Evolutionary conservation across 1,140 invertebrate species (phyloP).

Genomic region (Planococcus citri): DNA sequence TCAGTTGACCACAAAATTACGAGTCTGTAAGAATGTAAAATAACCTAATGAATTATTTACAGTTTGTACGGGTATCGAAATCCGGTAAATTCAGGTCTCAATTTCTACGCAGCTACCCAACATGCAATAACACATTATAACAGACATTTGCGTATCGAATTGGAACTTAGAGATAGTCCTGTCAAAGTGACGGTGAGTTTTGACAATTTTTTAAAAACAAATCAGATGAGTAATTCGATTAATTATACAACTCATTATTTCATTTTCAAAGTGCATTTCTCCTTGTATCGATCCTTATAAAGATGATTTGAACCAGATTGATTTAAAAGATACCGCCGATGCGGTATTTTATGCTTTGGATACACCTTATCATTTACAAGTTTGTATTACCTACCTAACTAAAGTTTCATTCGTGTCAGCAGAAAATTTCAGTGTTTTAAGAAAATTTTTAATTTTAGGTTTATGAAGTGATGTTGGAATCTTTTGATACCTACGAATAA

Average conservation of each 20-base stretch:
- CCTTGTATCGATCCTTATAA: neutral
- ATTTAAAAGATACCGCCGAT: neutral
- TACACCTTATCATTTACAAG: neutral
- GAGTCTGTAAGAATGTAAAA: too few species aligned
- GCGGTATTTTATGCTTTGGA: neutral
- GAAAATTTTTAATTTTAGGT: too few species aligned
- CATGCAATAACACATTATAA: neutral
- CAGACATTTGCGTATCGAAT: neutral
- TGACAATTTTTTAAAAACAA: too few species aligned
- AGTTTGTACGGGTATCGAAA: neutral
- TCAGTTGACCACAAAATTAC: too few species aligned
- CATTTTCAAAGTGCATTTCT: neutral
- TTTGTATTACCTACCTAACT: too few species aligned
- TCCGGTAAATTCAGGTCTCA: neutral
- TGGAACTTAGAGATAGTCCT: neutral
- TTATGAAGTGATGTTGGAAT: too few species aligned
- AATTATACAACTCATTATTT: neutral
- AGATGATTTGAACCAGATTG: neutral
- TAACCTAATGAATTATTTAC: neutral
- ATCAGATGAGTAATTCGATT: too few species aligned
- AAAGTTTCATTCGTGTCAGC: too few species aligned
- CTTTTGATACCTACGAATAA: too few species aligned
- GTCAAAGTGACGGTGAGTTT: constrained; percentile 12
- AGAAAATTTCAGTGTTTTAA: too few species aligned
- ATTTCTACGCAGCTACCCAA: neutral